phyloP scores from a whole-genome alignment of 1,140 invertebrate genomes.

The Aricia agestis region DNA sequence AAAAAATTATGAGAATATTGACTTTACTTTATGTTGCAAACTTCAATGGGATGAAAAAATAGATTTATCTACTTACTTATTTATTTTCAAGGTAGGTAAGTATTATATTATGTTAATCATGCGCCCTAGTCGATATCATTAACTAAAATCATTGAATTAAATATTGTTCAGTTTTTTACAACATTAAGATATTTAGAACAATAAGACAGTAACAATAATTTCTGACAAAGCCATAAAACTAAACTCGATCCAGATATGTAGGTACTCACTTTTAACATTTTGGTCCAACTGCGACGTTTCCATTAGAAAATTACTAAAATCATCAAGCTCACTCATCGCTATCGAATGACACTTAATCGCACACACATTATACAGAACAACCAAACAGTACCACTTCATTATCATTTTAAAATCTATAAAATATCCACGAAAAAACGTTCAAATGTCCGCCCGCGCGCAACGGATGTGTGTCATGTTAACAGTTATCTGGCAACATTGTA shows the following conservation, averaged over 20 bases:
- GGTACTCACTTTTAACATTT: slow-evolving; percentile 58
- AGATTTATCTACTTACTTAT: not conserved
- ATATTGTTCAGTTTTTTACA: not conserved
- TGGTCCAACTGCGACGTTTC: slow-evolving; percentile 60
- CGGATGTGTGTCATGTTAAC: slow-evolving; percentile 52
- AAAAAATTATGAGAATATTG: not conserved
- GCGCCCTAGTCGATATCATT: not conserved
- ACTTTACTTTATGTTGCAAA: not conserved
- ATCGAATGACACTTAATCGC: slow-evolving; percentile 51
- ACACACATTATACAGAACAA: slow-evolving; percentile 46
- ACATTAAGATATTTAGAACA: too few relatives aligned
- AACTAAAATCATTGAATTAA: not conserved
- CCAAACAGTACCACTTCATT: slow-evolving; percentile 46
- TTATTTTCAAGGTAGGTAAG: not conserved
- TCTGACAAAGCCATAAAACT: not conserved
- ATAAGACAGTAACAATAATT: too few relatives aligned
- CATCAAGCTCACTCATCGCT: slow-evolving; percentile 57
- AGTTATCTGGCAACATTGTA: slow-evolving; percentile 32
- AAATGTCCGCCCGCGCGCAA: slow-evolving; percentile 10
- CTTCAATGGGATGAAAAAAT: not conserved
- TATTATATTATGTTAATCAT: not conserved
- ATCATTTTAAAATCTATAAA: slow-evolving; percentile 26
- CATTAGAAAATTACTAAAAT: slow-evolving; percentile 58
- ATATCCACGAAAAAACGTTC: slow-evolving; percentile 11
- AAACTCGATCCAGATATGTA: not conserved